Evolutionary conservation across 2,113 vertebrate species (phyloP), one percentile per base, ranked within the genome.

Genomic region (Mesembrinibis cayennensis): DNA sequence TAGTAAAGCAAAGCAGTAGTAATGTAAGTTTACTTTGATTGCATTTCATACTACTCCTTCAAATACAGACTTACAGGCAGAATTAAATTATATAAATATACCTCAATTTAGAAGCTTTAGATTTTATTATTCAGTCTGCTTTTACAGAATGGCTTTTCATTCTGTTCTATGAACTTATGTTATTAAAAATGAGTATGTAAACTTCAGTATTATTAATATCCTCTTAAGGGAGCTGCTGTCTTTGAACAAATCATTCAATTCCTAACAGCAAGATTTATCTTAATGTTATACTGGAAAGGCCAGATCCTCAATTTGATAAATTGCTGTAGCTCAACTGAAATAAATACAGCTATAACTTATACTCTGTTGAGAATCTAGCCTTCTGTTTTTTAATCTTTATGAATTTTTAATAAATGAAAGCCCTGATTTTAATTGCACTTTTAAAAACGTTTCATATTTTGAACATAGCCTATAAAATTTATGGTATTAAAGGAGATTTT

Each of bases 391-490:
- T 81, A 95, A 91, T 61, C 42, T 95, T 87, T 63, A 67, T 63
- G n/a, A 36, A 47, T 81, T 97, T 97, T 86, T 84, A 95, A 79
- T 65, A 85, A 72, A 71, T 12, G 4, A 47, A 90, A 58, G 8
- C 36, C 67, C 78, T 22, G 32, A 81, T 96, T 96, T 97, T 95
- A 94, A 95, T 38, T 59, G 44, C 50, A 93, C 72, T 94, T 96
- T 85, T 38, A 49, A 49, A 93, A 96, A 72, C 47, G 21, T 66
- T 95, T 91, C 6, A 0, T 90, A 88, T 90, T 94, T 93, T 92
- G 29, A 93, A 78, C 32, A 65, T 4, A 78, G 44, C 32, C 70
- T 86, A 62, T 83, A 66, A 87, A 52, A 45, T 50, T 44, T 38
- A 69, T 2, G 10, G 22, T 53, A 42, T 53, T 89, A 73, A 76